Conservation (phyloP, 2,797 vertebrate genomes). For the Galaxias olidus region DNA sequence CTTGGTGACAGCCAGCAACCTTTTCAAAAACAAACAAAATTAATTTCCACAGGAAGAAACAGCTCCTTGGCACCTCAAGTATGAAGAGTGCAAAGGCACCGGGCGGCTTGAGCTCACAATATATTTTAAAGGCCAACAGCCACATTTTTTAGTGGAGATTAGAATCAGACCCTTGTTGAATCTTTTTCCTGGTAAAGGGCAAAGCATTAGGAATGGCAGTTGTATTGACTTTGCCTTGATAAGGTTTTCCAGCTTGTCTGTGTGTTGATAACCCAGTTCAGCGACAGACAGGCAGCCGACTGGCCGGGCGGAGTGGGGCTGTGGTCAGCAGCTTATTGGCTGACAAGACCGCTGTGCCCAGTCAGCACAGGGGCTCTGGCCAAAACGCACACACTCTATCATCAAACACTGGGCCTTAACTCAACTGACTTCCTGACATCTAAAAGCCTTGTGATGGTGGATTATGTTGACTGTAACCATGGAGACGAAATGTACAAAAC, state of each 20-base stretch:
- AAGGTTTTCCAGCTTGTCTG: conserved; percentile 42
- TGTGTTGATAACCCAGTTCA: conserved; percentile 39
- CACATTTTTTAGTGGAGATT: conserved; percentile 28
- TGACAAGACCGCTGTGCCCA: conserved; percentile 39
- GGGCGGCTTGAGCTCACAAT: neutral
- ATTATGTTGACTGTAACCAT: conserved; percentile 51
- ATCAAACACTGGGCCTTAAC: conserved; percentile 40
- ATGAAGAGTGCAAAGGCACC: neutral
- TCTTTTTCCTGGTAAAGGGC: conserved; percentile 48
- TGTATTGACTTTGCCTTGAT: conserved; percentile 51
- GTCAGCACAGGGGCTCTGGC: conserved; percentile 46
- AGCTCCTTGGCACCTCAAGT: neutral
- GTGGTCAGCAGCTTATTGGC: conserved; percentile 55
- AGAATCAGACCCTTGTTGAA: conserved; percentile 38
- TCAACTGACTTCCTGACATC: conserved; percentile 11
- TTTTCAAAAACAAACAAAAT: neutral
- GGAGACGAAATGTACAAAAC: conserved; percentile 25
- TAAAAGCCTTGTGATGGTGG: conserved; percentile 18
- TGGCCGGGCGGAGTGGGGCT: conserved; percentile 13
- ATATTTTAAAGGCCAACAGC: conserved; percentile 20
- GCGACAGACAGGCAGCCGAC: conserved; percentile 12
- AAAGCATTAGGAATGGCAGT: conserved; percentile 23
- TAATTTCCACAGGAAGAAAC: neutral
- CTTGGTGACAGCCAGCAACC: no score
- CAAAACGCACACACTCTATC: conserved; percentile 45